phyloP scores from a whole-genome alignment of 2,797 vertebrate species.

The Propithecus deckenii region DNA sequence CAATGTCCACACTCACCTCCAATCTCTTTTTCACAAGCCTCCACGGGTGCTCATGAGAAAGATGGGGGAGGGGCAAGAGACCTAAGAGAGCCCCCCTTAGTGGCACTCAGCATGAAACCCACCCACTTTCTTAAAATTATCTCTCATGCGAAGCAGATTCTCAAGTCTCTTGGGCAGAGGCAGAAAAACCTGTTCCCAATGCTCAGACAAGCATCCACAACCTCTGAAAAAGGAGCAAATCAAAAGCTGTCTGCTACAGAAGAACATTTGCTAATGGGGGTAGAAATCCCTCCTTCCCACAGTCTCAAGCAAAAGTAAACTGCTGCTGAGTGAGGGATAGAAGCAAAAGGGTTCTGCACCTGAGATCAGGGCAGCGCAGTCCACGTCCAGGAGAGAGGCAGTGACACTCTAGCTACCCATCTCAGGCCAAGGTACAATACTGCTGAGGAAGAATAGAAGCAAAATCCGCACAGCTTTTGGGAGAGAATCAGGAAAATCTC shows the following conservation, averaged over 20 bases:
- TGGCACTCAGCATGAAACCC: background rate
- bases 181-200: too few relatives aligned
- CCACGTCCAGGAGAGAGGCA: background rate
- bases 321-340: background rate
- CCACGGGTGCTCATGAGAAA: background rate
- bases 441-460: background rate
- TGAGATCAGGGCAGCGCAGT: background rate
- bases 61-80: background rate
- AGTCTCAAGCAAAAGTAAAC: background rate
- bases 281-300: background rate
- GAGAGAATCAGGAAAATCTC: background rate
- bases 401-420: too few relatives aligned
- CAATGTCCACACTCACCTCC: rapidly evolving
- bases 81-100: background rate
- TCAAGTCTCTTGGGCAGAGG: background rate
- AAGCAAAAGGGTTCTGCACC: background rate
- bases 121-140: background rate
- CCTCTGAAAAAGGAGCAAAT: background rate
- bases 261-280: background rate
- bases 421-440: background rate
- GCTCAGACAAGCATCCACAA: background rate
- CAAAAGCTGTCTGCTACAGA: background rate
- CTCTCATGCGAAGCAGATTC: background rate
- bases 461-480: background rate
- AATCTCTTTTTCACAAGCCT: background rate